phyloP scores from a whole-genome alignment of 2,113 vertebrate genomes.

The Mohoua ochrocephala region DNA sequence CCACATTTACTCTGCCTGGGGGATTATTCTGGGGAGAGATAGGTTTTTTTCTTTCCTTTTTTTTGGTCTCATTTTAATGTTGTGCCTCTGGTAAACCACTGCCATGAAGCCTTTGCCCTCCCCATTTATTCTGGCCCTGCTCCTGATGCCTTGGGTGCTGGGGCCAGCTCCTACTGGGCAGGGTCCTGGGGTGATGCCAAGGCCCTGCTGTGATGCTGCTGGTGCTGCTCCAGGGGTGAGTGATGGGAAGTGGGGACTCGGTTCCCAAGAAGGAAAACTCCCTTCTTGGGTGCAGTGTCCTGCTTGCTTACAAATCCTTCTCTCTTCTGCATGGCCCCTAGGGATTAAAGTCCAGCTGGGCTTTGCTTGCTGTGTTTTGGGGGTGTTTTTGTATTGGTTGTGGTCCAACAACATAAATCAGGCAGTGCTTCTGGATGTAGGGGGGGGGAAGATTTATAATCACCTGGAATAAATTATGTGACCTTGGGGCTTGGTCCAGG shows the following conservation, averaged over 20 bases:
- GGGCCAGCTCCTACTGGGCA: neutral
- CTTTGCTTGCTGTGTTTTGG: neutral
- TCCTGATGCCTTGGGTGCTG: neutral
- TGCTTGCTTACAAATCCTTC: neutral
- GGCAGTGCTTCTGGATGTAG: neutral
- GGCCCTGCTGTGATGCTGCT: neutral
- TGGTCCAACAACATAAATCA: neutral
- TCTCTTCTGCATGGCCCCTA: rapidly evolving
- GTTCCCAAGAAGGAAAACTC: neutral
- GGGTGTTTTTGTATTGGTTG: rapidly evolving
- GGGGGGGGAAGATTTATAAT: neutral
- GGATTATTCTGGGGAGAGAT: neutral
- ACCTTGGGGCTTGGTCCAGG: neutral
- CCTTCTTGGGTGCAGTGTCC: rapidly evolving
- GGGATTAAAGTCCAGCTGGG: neutral
- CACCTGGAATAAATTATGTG: rapidly evolving
- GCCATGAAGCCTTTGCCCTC: neutral
- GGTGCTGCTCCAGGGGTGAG: neutral
- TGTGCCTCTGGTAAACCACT: neutral
- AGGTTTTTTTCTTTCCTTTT: rapidly evolving
- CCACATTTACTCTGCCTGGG: rapidly evolving
- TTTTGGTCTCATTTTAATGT: neutral
- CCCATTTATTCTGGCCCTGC: neutral
- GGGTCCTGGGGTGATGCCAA: neutral
- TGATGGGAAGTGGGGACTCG: rapidly evolving